Conservation (phyloP, 2,888 invertebrate species). For the Erebia palarica region DNA sequence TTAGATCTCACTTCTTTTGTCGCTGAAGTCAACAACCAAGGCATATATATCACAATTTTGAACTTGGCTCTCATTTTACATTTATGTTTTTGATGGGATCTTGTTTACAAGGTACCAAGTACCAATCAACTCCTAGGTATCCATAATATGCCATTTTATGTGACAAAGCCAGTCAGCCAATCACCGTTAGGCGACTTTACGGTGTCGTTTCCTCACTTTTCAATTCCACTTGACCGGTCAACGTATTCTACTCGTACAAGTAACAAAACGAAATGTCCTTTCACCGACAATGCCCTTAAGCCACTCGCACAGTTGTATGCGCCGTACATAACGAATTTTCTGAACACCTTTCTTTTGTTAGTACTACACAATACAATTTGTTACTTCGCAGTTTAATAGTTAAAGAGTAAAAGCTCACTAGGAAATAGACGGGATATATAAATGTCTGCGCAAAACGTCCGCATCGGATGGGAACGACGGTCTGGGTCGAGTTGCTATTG, state of each 20-base stretch:
- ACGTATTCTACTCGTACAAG: not conserved
- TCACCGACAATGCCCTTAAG: not conserved
- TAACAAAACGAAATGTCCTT: conserved; percentile 9
- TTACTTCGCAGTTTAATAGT: not conserved
- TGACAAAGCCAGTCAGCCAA: not conserved
- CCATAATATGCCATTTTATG: not conserved
- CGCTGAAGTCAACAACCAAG: too few relatives aligned
- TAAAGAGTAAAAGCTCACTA: not conserved
- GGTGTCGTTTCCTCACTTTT: conserved; percentile 17
- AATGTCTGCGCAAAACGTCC: too few relatives aligned
- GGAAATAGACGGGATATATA: too few relatives aligned
- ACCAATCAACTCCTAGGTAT: not conserved
- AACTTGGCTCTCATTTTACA: too few relatives aligned
- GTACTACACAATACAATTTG: not conserved
- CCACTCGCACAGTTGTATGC: not conserved
- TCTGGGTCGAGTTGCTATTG: too few relatives aligned
- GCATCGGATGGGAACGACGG: too few relatives aligned
- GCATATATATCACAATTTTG: too few relatives aligned
- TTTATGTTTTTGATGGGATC: too few relatives aligned
- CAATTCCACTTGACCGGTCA: conserved; percentile 8
- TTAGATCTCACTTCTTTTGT: too few relatives aligned
- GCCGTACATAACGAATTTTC: not conserved
- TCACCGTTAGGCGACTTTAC: conserved; percentile 10
- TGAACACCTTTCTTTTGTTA: not conserved
- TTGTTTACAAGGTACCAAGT: not conserved